Conservation (phyloP, 92 coral and sea anemone species). For the Zoanthus sociatus region DNA sequence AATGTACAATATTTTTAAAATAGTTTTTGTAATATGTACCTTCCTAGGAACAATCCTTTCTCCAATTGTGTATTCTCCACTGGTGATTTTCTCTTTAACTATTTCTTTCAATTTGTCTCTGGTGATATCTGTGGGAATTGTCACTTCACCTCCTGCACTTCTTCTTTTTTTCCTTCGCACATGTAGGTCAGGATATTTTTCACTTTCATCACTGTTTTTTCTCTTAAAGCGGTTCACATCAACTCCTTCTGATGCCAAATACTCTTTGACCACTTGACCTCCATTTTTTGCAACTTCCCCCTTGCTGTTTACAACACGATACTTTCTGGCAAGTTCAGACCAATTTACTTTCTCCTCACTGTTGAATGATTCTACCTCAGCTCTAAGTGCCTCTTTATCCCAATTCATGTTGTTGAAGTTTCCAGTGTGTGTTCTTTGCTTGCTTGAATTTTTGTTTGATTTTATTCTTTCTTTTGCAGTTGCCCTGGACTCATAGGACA, state of each 20-base stretch:
- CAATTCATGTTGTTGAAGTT: not conserved
- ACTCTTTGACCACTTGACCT: slow-evolving; percentile 40
- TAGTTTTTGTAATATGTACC: slow-evolving; percentile 28
- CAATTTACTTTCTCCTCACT: slow-evolving; percentile 7
- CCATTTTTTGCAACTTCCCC: slow-evolving; percentile 5
- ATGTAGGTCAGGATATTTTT: slow-evolving; percentile 3
- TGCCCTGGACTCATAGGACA: slow-evolving; percentile 14
- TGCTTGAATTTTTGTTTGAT: not conserved
- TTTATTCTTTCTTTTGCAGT: slow-evolving; percentile 19
- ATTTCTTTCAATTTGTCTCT: slow-evolving; percentile 39
- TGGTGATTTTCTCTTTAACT: slow-evolving; percentile 39
- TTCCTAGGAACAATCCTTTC: slow-evolving; percentile 45
- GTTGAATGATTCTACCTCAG: not conserved
- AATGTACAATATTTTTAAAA: not conserved
- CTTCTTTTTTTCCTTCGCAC: slow-evolving; percentile 61
- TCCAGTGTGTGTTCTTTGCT: slow-evolving; percentile 8
- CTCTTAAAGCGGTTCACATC: slow-evolving; percentile 48
- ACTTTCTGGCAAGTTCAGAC: slow-evolving; percentile 3
- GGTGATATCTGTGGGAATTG: slow-evolving; percentile 55
- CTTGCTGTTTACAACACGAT: not conserved
- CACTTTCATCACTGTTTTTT: slow-evolving; percentile 18
- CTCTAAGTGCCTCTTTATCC: slow-evolving; percentile 1
- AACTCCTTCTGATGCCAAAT: slow-evolving; percentile 39
- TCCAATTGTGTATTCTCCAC: slow-evolving; percentile 50
- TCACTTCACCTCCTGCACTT: slow-evolving; percentile 69